Evolutionary conservation across 2,797 vertebrate genomes (phyloP), one percentile per base, ranked within the genome.

Genomic region (Muscicapa comitata): DNA sequence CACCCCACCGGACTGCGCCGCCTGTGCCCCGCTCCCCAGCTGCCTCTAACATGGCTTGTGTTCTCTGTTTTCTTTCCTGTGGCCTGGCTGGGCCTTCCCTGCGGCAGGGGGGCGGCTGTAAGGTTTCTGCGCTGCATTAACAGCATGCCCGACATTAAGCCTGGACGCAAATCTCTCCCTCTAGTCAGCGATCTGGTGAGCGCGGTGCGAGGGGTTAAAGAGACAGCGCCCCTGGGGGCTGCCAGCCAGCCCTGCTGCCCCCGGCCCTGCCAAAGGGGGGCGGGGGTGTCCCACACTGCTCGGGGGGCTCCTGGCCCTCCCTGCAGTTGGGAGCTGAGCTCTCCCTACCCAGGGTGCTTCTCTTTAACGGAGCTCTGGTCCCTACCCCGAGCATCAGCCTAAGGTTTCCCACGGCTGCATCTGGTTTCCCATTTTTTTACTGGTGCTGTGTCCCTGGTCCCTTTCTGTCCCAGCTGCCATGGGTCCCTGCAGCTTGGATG

Each of bases 141-240:
- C 98, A 99, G 99, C 97, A 99, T 99, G 99, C 99, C 99, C 93
- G 99, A 99, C 98, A 99, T 99, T 97, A 98, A 98, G 93, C 96
- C 93, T 31, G 99, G 99, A 98, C 98, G 99, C 97, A 99, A 99
- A 98, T 98, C 99, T 74, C 98, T 99, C 97, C 99, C 99, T 95
- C 98, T 99, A 91, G 99, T 99, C 97, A 98, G 99, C 97, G 99
- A 99, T 97, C 98, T 99, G 98, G 99, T 99, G 96, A 97, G 96
- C 96, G 97, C 77, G 35, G 89, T 75, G 73, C 17, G 28, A 94
- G 76, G 87, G 94, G 95, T 96, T 96, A 95, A 96, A 96, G 95
- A 89, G 95, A 91, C 62, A 96, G 82, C 86, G 58, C 90, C 90
- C 88, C 78, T 33, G 90, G 83, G 89, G 78, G 92, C 78, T 89